These are phyloP conservation scores for Scrobipalpa costella DNA, from an alignment of 2,888 invertebrate species.

Conservation along the genomic window DNA sequence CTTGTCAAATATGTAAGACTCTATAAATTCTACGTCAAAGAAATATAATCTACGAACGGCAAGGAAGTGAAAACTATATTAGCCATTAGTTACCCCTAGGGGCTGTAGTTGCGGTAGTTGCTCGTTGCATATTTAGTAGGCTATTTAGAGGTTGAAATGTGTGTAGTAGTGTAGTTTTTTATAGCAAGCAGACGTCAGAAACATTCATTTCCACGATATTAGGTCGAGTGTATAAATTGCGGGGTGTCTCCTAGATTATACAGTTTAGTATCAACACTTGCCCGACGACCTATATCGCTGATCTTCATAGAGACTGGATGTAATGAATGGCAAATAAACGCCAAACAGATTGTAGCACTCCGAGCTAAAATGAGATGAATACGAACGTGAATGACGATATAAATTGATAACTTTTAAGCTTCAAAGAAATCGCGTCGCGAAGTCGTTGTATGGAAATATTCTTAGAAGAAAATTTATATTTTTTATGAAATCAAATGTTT, in stretches of 20 bases:
- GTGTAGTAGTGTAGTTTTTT: conserved; percentile 5
- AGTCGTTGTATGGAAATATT: too few relatives aligned
- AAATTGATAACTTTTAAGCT: too few relatives aligned
- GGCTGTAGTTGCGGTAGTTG: neutral
- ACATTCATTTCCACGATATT: conserved; percentile 26
- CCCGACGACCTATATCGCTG: conserved; percentile 20
- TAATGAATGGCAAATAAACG: conserved; percentile 13
- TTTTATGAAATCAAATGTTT: too few relatives aligned
- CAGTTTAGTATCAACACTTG: conserved; percentile 22
- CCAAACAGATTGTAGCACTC: conserved; percentile 4
- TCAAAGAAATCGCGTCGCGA: too few relatives aligned
- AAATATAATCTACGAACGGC: neutral
- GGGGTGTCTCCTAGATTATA: conserved; percentile 26
- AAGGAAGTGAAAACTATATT: neutral
- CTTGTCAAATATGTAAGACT: too few relatives aligned
- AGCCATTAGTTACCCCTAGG: neutral
- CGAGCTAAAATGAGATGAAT: neutral
- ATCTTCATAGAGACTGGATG: neutral
- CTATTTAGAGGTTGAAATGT: conserved; percentile 18
- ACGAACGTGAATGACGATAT: too few relatives aligned
- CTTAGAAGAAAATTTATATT: too few relatives aligned
- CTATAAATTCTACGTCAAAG: neutral
- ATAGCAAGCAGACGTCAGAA: conserved; percentile 8
- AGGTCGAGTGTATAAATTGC: conserved; percentile 32
- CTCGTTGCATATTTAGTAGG: conserved; percentile 16